Conservation (phyloP, 2,797 vertebrate genomes). For the Masticophis lateralis region DNA sequence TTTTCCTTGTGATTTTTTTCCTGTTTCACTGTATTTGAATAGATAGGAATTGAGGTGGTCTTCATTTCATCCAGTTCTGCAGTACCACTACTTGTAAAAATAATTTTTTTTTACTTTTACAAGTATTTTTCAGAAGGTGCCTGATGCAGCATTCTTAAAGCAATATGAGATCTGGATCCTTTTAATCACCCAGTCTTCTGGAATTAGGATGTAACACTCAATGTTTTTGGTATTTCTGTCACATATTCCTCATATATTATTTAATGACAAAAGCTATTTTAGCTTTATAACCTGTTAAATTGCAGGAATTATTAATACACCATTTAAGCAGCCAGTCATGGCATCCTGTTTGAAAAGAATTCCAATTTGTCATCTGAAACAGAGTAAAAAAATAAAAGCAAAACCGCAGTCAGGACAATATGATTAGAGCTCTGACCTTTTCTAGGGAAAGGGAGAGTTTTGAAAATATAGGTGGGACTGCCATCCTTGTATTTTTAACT, state of each 20-base stretch:
- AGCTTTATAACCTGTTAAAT: background rate
- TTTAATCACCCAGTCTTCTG: background rate
- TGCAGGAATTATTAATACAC: background rate
- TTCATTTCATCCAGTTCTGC: background rate
- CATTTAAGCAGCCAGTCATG: background rate
- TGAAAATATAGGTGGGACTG: background rate
- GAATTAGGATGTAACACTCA: background rate
- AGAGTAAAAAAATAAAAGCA: background rate
- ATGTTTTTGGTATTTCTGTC: background rate
- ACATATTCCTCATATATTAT: background rate
- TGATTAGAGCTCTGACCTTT: background rate
- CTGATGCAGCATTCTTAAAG: background rate
- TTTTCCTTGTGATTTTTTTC: background rate
- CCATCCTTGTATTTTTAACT: background rate
- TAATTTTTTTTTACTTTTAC: background rate
- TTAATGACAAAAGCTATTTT: background rate
- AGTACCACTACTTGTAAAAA: background rate
- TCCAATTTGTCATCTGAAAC: background rate
- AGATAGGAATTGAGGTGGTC: background rate
- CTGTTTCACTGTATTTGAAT: background rate
- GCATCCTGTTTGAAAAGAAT: background rate
- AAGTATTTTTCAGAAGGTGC: background rate
- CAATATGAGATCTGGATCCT: background rate
- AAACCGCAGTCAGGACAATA: background rate
- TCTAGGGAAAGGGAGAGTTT: background rate